A percentile compares a stretch with the other conserved stretches of the same genome.
phyloP scores from a whole-genome alignment of 2,113 vertebrate genomes.

The Rattus rattus region DNA sequence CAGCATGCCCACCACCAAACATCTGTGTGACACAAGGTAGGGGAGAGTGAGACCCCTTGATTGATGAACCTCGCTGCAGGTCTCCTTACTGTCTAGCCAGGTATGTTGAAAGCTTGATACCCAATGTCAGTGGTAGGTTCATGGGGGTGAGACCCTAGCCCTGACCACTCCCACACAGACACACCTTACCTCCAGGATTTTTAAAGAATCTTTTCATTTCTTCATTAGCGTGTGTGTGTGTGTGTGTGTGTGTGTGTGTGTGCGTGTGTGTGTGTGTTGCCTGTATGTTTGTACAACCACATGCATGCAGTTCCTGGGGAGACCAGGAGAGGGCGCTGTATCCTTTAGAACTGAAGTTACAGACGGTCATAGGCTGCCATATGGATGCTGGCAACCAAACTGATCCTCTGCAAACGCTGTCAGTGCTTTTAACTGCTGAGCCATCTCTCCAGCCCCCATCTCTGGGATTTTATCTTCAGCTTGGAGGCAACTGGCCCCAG shows the following conservation, averaged over 20 bases:
- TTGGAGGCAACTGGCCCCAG: not conserved
- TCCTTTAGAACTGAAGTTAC: not conserved
- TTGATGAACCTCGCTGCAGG: fast-evolving
- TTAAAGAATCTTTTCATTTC: not conserved
- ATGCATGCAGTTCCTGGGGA: not conserved
- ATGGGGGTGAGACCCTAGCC: not conserved
- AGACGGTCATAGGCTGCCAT: not conserved
- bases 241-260: too few relatives aligned
- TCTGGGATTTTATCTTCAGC: not conserved
- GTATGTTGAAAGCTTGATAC: not conserved
- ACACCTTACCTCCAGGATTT: not conserved
- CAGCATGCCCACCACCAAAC: not conserved
- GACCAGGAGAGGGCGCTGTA: not conserved
- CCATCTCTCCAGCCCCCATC: not conserved
- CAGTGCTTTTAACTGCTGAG: not conserved
- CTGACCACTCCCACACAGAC: not conserved
- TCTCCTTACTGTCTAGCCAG: not conserved
- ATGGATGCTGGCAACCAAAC: not conserved
- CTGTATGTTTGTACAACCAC: not conserved
- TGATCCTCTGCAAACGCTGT: not conserved
- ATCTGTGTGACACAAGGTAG: too few relatives aligned
- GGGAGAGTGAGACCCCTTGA: not conserved
- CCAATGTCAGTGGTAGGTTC: not conserved
- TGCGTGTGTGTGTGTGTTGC: not conserved
- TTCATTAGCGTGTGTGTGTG: not conserved